Evolutionary conservation across 2,797 vertebrate genomes (phyloP).

Genomic region (Anguilla megastoma): DNA sequence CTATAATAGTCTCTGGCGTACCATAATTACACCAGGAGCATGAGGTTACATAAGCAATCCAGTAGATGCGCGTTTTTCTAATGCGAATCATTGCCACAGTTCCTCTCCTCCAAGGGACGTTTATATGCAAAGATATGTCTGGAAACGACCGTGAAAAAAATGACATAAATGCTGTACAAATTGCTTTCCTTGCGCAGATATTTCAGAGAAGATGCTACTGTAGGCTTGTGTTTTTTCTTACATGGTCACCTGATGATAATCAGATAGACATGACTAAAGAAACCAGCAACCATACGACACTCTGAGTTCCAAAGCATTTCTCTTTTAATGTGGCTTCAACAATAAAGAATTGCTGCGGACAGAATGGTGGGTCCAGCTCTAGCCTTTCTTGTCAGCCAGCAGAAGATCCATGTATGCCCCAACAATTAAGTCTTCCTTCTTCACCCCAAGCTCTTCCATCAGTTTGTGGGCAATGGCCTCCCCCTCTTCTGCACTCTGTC

Average conservation of each 20-base stretch:
- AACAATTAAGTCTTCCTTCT: conserved; percentile 68
- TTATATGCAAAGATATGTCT: not conserved
- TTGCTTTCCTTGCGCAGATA: not conserved
- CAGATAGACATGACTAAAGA: not conserved
- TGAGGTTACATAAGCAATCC: not conserved
- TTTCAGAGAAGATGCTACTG: too few species aligned
- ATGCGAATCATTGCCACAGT: not conserved
- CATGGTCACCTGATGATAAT: not conserved
- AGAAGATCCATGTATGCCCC: conserved; percentile 83
- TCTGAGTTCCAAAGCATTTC: not conserved
- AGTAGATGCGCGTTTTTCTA: not conserved
- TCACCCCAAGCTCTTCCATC: conserved; percentile 74
- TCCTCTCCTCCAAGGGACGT: not conserved
- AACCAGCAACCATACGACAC: not conserved
- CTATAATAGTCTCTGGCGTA: not conserved
- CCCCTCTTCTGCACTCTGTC: conserved; percentile 73
- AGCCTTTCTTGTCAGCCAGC: conserved; percentile 45
- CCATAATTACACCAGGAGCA: not conserved
- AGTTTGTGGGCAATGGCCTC: conserved; percentile 68
- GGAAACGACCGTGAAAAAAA: not conserved
- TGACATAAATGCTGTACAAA: not conserved
- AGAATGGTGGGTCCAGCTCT: not conserved
- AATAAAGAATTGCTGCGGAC: not conserved
- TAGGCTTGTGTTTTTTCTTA: not conserved
- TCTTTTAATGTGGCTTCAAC: not conserved